Evolutionary conservation across 2,888 invertebrate genomes (phyloP).

Genomic region (Pelosia muscerda): DNA sequence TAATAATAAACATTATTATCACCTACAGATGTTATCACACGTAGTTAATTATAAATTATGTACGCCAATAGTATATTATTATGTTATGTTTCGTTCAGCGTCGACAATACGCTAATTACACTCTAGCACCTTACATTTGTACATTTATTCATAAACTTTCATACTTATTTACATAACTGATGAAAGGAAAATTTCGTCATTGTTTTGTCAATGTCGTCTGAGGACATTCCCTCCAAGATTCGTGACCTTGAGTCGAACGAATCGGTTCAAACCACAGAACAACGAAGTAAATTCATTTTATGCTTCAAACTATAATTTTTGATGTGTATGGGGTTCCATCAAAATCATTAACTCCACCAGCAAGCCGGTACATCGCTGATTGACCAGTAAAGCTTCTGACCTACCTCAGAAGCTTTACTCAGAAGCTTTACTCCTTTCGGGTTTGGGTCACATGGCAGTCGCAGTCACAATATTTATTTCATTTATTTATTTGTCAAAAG

Average conservation of each 20-base stretch:
- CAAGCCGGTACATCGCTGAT: not conserved
- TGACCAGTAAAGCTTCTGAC: no score
- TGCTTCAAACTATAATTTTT: not conserved
- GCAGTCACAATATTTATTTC: no score
- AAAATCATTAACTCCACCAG: not conserved
- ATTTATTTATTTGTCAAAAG: no score
- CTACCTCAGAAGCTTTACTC: no score
- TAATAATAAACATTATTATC: not conserved
- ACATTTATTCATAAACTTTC: conserved; percentile 8
- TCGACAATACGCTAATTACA: conserved; percentile 33
- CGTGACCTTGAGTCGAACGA: not conserved
- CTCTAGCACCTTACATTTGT: conserved; percentile 4
- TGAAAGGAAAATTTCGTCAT: conserved; percentile 6
- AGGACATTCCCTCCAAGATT: not conserved
- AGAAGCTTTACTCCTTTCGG: no score
- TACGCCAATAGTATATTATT: conserved; percentile 10
- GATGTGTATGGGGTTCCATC: not conserved
- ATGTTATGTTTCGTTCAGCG: not conserved
- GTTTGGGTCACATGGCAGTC: no score
- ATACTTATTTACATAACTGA: conserved; percentile 8
- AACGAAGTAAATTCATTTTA: no score
- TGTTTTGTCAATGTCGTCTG: conserved; percentile 10
- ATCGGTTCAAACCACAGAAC: no score
- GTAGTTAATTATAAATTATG: conserved; percentile 35
- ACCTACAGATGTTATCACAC: conserved; percentile 10